Evolutionary conservation across 2,113 vertebrate genomes (phyloP), one percentile per base, ranked within the genome.

Genomic region (Alligator sinensis): DNA sequence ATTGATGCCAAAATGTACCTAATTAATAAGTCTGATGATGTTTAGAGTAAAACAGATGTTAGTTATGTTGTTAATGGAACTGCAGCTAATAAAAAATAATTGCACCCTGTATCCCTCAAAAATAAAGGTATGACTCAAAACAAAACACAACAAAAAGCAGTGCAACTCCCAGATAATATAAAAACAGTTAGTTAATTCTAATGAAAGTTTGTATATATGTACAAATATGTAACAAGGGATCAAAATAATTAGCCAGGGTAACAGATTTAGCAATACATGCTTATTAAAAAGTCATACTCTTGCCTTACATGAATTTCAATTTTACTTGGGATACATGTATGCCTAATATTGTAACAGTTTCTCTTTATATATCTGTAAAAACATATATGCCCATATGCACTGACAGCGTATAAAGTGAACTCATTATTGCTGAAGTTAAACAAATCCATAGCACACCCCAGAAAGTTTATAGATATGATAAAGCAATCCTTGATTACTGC

Each of bases 1-100:
- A 97, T 97, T 94, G 96, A 96, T 96, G 96, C 95, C 93, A 94
- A 96, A 97, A 97, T 91, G 96, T 79, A 94, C 93, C 93, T 97
- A 97, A 96, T 97, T 97, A 97, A 96, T 96, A 97, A 95, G 94
- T 92, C 90, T 96, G 92, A 93, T 97, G 94, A 94, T 89, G 94
- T 91, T 97, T 96, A 96, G 95, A 97, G 94, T 94, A 93, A 96
- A 97, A 95, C 92, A 97, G 94, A 95, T 97, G 93, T 96, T 96
- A 87, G 89, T 92, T 96, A 94, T 85, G 70, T 90, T 93, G 96
- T 90, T 96, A 97, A 96, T 25, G 4, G 96, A 96, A 92, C 83
- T 88, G 79, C 83, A 92, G 89, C 92, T 97, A 96, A 95, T 97
- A 98, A 96, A 88, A 97, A 96, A 97, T 93, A 97, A 97, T 94